Base-by-base conservation (phyloP, 1,140 invertebrate species). In the Drosophila navojoa region DNA sequence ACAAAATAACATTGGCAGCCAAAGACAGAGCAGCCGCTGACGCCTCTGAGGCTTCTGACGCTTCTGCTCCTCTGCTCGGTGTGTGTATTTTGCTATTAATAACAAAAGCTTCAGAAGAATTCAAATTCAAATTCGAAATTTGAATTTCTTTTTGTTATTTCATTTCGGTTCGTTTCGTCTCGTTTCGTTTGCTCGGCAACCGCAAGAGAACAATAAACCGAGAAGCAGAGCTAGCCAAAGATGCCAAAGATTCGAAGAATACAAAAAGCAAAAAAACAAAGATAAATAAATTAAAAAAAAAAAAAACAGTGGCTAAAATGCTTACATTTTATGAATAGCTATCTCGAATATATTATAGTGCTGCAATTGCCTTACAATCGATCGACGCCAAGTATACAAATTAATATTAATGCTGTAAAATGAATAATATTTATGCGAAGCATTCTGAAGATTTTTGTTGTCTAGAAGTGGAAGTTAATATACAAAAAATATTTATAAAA, bases 41-140 rank as follows among this genome's bases (percentile, higher is more conserved):
- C 27, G 9, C 53, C 60, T 10, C 49, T 35, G 11, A 19, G 19
- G 16, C 27, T 27, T 4, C 19, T 40, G 19, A 29, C 13, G 6
- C 1, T 11, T 5, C 16, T 11, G 73, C 70, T 63, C 45, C 68
- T 71, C 71, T 63, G 84, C 72, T 82, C 79, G 68, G 84, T 82
- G 84, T 87, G 84, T 82, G 82, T 82, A 79, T 73, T 73, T 76
- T 87, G 81, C 82, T 87, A 87, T 87, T 87, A 89, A 87, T 87
- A 87, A 89, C 82, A 89, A 87, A 66, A 82, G 82, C 84, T 79
- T 87, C 49, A 66, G 84, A 87, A 87, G 82, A 87, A 89, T 87
- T 87, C 63, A 73, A 63, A 79, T 79, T 87, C 63, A 73, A 63
- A 79, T 79, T 58, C 57, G 29, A 64, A 64, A 55, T 71, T 71